phyloP scores from a whole-genome alignment of 2,797 vertebrate species.

The Rousettus madagascariensis region DNA sequence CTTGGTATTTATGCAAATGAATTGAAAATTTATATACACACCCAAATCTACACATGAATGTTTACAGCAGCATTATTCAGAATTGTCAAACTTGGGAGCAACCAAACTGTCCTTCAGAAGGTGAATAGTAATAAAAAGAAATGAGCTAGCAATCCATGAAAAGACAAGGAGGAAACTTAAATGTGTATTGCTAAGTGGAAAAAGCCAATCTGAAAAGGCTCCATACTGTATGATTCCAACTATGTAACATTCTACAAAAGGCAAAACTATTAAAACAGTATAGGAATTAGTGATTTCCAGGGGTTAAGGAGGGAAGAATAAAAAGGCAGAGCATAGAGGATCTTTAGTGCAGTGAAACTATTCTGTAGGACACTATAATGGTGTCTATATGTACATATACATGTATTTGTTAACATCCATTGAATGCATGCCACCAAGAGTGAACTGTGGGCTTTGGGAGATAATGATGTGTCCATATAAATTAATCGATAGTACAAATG shows the following conservation, averaged over 20 bases:
- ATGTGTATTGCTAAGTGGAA: not conserved
- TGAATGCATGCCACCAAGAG: not conserved
- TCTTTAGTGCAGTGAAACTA: not conserved
- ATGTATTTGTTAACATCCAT: not conserved
- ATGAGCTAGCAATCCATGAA: not conserved
- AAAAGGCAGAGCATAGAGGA: not conserved
- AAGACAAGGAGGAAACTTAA: not conserved
- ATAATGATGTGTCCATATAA: not conserved
- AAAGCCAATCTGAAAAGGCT: not conserved
- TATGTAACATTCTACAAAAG: not conserved
- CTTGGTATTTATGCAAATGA: not conserved
- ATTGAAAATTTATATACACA: not conserved
- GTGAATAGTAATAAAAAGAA: slow-evolving; percentile 11
- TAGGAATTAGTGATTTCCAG: not conserved
- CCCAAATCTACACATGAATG: not conserved
- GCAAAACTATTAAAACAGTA: not conserved
- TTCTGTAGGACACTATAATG: not conserved
- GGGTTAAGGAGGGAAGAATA: not conserved
- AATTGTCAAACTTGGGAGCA: not conserved
- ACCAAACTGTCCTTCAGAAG: not conserved
- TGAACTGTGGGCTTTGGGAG: not conserved
- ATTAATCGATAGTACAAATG: not conserved
- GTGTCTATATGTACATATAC: not conserved
- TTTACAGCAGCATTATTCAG: not conserved
- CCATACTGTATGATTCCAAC: not conserved